Base-by-base conservation (phyloP, 2,888 invertebrate species). In the Eupelmus urozonus region DNA sequence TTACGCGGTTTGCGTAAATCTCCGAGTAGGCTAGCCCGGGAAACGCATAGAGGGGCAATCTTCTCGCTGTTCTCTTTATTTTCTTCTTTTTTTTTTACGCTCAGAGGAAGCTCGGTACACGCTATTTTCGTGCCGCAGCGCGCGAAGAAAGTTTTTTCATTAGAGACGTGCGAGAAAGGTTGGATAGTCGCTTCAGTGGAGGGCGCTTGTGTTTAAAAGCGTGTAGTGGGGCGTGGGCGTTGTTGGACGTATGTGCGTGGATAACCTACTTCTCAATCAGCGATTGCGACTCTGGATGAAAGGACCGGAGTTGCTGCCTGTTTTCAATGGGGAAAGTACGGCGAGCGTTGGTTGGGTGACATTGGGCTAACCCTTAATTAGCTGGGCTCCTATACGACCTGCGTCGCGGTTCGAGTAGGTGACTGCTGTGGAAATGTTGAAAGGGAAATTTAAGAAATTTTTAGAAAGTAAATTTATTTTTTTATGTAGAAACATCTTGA, bases 61-160 rank as follows among this genome's bases (percentile, higher is more conserved):
- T 71, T 71, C 59, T 18, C n/a, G 34, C 3, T 34, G 5, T 34
- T 34, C 34, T 3, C 9, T 34, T 34, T 34, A 5, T 34, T 5
- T 34, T 45, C 16, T 60, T 18, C 13, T 25, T 25, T 27, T n/a
- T 49, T 25, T 27, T 65, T 20, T 27, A 4, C 45, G 57, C 16
- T 59, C 34, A 27, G n/a, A n/a, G n/a, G n/a, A n/a, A n/a, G 23
- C 5, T 3, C 53, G 20, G 49, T 23, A 18, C 23, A 34, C n/a
- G 53, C 18, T 67, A 29, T 34, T 55, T 49, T 76, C 42, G 53
- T 23, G 73, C 59, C 16, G 49, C n/a, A n/a, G 25, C 34, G 18
- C 23, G 40, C 42, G 9, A 34, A 57, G 45, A 81, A 83, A 83
- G 80, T 82, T 83, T 83, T 82, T 81, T 82, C 82, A 82, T 83